phyloP scores from a whole-genome alignment of 1,140 invertebrate species.

The Eumeta japonica region DNA sequence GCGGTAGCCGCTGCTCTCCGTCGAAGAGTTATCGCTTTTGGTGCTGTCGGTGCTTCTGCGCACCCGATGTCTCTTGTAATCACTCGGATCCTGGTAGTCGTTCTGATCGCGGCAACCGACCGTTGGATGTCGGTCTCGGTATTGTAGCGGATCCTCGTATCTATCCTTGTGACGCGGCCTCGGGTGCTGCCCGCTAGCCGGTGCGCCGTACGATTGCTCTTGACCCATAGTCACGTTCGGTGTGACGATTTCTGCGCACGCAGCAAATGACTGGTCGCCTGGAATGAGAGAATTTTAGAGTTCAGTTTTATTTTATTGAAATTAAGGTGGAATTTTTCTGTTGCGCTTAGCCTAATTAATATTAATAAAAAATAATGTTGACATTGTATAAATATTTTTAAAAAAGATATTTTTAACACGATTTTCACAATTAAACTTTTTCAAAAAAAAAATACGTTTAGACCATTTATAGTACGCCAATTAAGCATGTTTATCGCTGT shows the following conservation, averaged over 20 bases:
- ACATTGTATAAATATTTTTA: no score
- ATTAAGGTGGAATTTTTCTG: no score
- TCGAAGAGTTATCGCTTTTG: constrained; percentile 44
- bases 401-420: no score
- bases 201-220: constrained; percentile 44
- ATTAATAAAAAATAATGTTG: no score
- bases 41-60: constrained; percentile 41
- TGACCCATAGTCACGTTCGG: constrained; percentile 38
- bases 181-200: constrained; percentile 30
- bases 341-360: no score
- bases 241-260: constrained; percentile 8
- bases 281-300: no score
- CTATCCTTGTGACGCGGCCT: constrained; percentile 32
- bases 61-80: constrained; percentile 36
- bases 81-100: constrained; percentile 29
- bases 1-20: constrained; percentile 46
- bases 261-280: no score
- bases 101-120: constrained; percentile 20
- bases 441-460: no score
- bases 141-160: constrained; percentile 32
- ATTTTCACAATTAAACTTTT: no score
- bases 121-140: constrained; percentile 16
- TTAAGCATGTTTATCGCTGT: no score
- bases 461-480: no score
- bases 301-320: no score